These are phyloP conservation scores for Netelia fuscicornis DNA, from an alignment of 2,888 invertebrate species.

Conservation along the genomic window DNA sequence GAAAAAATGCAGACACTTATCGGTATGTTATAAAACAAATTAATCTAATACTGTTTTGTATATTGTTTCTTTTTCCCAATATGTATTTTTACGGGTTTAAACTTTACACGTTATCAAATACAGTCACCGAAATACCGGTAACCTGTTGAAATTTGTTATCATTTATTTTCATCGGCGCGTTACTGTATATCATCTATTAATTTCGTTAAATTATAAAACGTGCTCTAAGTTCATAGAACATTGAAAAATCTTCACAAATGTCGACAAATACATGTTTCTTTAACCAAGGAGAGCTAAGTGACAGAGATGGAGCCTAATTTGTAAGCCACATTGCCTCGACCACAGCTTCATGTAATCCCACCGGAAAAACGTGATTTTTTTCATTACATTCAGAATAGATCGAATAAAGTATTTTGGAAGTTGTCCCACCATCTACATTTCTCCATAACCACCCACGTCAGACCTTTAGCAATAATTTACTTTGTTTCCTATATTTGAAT, in stretches of 20 bases:
- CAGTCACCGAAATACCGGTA: not conserved
- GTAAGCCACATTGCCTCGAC: no score
- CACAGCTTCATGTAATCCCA: no score
- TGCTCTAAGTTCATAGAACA: not conserved
- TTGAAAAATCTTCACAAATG: constrained; percentile 1
- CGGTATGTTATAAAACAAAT: constrained; percentile 65
- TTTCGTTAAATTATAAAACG: not conserved
- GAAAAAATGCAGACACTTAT: constrained; percentile 72
- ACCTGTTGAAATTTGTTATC: constrained; percentile 3
- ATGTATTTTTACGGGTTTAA: not conserved
- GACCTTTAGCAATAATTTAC: no score
- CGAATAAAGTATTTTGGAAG: no score
- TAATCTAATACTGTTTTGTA: not conserved
- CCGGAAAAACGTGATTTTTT: no score
- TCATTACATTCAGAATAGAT: no score
- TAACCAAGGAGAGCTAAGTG: not conserved
- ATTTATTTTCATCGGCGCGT: not conserved
- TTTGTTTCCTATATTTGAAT: not conserved
- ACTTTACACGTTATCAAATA: constrained; percentile 3
- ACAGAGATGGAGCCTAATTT: not conserved
- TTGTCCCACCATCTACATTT: no score
- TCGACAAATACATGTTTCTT: not conserved
- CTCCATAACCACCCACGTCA: no score
- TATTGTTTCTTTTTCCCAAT: not conserved
- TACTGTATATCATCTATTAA: not conserved